Evolutionary conservation across 2,888 invertebrate genomes (phyloP).

Genomic region (Lycaena phlaeas): DNA sequence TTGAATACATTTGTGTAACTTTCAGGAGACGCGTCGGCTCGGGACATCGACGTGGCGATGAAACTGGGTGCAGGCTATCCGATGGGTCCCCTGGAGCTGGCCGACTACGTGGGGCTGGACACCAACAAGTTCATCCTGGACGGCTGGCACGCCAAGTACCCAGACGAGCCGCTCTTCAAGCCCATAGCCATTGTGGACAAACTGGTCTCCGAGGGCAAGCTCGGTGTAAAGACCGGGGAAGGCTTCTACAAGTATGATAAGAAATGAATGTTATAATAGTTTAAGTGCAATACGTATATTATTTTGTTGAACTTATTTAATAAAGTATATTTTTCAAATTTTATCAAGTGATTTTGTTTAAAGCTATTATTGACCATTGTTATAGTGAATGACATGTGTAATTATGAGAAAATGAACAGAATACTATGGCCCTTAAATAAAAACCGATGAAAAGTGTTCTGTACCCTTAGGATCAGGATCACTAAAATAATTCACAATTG

Average conservation of each 20-base stretch:
- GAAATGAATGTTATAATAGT: constrained; percentile 31
- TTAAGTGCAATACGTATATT: neutral
- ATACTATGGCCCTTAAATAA: too few relatives aligned
- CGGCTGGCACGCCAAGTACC: constrained; percentile 80
- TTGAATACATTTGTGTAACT: too few relatives aligned
- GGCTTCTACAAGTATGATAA: constrained; percentile 85
- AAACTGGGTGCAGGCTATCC: constrained; percentile 91
- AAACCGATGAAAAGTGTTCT: too few relatives aligned
- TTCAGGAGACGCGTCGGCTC: constrained; percentile 77
- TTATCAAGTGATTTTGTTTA: too few relatives aligned
- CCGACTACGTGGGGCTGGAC: constrained; percentile 89
- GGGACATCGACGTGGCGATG: constrained; percentile 92
- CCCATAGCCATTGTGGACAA: constrained; percentile 73
- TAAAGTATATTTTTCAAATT: too few relatives aligned
- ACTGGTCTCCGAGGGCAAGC: constrained; percentile 83
- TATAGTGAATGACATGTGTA: too few relatives aligned
- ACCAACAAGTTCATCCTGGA: constrained; percentile 82
- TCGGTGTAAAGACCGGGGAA: constrained; percentile 86
- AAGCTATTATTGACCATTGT: too few relatives aligned
- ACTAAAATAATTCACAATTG: too few relatives aligned
- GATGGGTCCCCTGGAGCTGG: constrained; percentile 91
- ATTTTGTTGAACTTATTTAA: too few relatives aligned
- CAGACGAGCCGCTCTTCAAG: constrained; percentile 43
- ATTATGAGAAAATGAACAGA: too few relatives aligned
- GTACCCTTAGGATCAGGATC: too few relatives aligned